A percentile compares a stretch with the other conserved stretches of the same genome.
These are phyloP conservation scores for Melanotaenia boesemani DNA, from an alignment of 2,797 vertebrate species.

Conservation along the genomic window DNA sequence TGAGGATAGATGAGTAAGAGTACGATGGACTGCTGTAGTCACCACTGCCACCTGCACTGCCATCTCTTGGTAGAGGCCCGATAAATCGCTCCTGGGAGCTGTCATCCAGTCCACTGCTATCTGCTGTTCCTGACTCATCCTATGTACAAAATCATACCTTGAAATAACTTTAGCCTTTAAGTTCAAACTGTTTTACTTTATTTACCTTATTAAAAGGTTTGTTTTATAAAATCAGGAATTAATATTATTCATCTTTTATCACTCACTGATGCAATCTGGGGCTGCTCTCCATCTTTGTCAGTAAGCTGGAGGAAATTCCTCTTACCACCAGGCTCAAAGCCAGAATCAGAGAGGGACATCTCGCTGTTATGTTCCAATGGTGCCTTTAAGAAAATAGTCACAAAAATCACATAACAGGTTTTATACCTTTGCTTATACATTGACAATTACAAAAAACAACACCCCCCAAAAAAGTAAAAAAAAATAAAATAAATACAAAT, in stretches of 20 bases:
- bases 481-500: neutral
- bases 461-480: neutral
- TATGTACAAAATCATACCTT: conserved; percentile 57
- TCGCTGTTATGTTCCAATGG: conserved; percentile 91
- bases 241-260: neutral
- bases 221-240: neutral
- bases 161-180: neutral
- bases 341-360: conserved; percentile 91
- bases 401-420: conserved; percentile 13
- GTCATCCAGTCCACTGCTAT: conserved; percentile 88
- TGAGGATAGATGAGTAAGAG: conserved; percentile 96
- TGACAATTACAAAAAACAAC: conserved; percentile 2
- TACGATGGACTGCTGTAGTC: conserved; percentile 97
- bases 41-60: conserved; percentile 88
- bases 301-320: conserved; percentile 95
- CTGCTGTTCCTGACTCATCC: conserved; percentile 90
- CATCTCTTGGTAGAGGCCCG: conserved; percentile 93
- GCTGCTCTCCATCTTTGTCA: conserved; percentile 97
- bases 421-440: neutral
- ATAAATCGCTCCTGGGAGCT: conserved; percentile 92
- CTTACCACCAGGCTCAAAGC: conserved; percentile 95
- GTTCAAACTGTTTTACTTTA: neutral
- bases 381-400: conserved; percentile 70
- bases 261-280: conserved; percentile 90
- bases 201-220: neutral